A percentile compares a stretch with the other conserved stretches of the same genome.
These are phyloP conservation scores for Crenichthys baileyi DNA, from an alignment of 2,797 vertebrate genomes.

Conservation along the genomic window DNA sequence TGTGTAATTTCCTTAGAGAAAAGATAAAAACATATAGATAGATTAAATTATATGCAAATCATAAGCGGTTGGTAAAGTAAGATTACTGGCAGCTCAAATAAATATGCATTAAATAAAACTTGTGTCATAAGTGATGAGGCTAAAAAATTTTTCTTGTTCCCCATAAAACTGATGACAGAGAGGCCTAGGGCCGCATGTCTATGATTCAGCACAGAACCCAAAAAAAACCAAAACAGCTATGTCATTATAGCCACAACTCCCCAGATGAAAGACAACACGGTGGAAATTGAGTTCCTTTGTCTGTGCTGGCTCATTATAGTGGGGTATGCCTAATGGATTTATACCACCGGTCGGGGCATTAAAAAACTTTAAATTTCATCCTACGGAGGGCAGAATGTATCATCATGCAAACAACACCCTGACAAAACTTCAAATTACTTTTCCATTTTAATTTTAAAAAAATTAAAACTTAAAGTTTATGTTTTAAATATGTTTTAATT, in stretches of 20 bases:
- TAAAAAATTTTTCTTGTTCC: slow-evolving; percentile 29
- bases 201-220: slow-evolving; percentile 73
- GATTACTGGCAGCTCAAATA: neutral
- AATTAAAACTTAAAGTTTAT: slow-evolving; percentile 9
- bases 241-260: slow-evolving; percentile 65
- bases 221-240: slow-evolving; percentile 69
- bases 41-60: neutral
- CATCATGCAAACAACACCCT: slow-evolving; percentile 3
- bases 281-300: slow-evolving; percentile 67
- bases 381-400: slow-evolving; percentile 8
- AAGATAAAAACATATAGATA: neutral
- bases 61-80: slow-evolving; percentile 21
- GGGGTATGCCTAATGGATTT: slow-evolving; percentile 58
- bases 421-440: slow-evolving; percentile 13
- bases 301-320: slow-evolving; percentile 67
- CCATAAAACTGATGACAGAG: slow-evolving; percentile 24
- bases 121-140: slow-evolving; percentile 19
- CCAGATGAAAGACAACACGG: slow-evolving; percentile 58
- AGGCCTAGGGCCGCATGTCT: slow-evolving; percentile 46
- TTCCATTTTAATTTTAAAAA: neutral
- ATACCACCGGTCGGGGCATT: slow-evolving; percentile 3
- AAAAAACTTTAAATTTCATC: slow-evolving; percentile 1
- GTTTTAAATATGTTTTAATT: slow-evolving; percentile 21
- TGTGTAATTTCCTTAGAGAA: neutral
- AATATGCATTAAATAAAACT: slow-evolving; percentile 31